phyloP scores from a whole-genome alignment of 2,113 vertebrate genomes.

The Peromyscus polionotus region DNA sequence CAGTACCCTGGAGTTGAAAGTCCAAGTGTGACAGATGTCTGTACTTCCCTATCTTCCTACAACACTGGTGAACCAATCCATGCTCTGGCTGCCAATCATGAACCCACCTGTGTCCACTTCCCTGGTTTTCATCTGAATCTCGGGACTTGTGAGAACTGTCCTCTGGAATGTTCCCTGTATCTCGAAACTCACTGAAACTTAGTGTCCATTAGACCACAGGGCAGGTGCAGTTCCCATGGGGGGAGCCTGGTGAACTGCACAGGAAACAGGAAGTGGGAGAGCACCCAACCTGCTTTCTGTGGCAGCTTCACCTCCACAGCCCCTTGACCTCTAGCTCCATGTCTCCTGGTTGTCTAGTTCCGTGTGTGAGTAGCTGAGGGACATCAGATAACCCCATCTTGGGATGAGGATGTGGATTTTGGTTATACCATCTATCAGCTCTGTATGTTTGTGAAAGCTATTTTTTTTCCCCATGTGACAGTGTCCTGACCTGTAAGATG shows the following conservation, averaged over 20 bases:
- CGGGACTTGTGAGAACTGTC: rapidly evolving
- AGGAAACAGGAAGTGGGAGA: neutral
- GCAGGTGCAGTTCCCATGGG: neutral
- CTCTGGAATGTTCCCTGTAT: rapidly evolving
- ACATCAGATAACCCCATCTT: too few species aligned
- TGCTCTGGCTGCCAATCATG: rapidly evolving
- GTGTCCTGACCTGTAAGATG: neutral
- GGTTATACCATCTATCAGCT: neutral
- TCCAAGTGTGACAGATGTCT: neutral
- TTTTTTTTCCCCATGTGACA: neutral
- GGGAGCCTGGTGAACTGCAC: neutral
- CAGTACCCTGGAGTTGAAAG: rapidly evolving
- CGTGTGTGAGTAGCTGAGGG: neutral
- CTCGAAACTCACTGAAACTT: rapidly evolving
- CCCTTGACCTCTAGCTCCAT: rapidly evolving
- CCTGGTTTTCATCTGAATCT: neutral
- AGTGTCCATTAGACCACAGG: neutral
- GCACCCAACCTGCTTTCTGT: neutral
- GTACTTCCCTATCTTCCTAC: rapidly evolving
- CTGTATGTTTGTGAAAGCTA: too few species aligned
- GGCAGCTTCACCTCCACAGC: neutral
- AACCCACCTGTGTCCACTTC: rapidly evolving
- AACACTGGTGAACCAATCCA: rapidly evolving
- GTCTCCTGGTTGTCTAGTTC: neutral
- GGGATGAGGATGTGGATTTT: neutral